phyloP scores from a whole-genome alignment of 1,140 invertebrate species.

The Drosophila dunni region DNA sequence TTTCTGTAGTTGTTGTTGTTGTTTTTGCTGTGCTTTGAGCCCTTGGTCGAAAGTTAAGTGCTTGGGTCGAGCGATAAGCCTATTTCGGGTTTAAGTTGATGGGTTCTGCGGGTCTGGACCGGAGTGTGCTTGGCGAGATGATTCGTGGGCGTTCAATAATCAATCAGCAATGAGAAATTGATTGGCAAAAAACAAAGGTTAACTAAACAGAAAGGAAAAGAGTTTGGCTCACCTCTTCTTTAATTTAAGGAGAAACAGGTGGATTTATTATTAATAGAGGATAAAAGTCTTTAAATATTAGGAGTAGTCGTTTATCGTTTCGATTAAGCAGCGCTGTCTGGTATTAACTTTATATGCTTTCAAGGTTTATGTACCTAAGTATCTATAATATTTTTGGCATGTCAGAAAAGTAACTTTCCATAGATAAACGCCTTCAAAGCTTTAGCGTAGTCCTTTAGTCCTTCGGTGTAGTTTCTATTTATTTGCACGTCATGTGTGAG shows the following conservation, averaged over 20 bases:
- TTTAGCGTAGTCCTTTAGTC: not conserved
- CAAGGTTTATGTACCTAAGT: no score
- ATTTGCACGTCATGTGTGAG: slow-evolving; percentile 4
- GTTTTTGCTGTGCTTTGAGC: slow-evolving; percentile 14
- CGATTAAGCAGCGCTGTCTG: no score
- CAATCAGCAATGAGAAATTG: slow-evolving; percentile 36
- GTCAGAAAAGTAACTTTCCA: no score
- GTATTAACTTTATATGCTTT: no score
- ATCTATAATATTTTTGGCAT: no score
- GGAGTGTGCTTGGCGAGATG: slow-evolving; percentile 1
- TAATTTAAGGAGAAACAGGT: not conserved
- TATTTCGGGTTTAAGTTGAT: slow-evolving; percentile 39
- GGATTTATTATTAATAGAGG: not conserved
- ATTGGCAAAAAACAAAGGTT: not conserved
- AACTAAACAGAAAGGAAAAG: not conserved
- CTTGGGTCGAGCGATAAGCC: slow-evolving; percentile 53
- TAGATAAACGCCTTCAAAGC: not conserved
- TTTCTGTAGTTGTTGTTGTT: slow-evolving; percentile 11
- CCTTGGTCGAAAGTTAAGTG: slow-evolving; percentile 50
- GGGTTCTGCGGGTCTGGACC: slow-evolving; percentile 26
- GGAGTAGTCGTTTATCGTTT: no score
- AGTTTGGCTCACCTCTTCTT: not conserved
- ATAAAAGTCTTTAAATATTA: no score
- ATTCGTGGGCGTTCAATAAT: slow-evolving; percentile 29
- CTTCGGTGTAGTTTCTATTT: not conserved